These are phyloP conservation scores for Thryonomys swinderianus DNA, from an alignment of 2,113 vertebrate species.

Conservation along the genomic window DNA sequence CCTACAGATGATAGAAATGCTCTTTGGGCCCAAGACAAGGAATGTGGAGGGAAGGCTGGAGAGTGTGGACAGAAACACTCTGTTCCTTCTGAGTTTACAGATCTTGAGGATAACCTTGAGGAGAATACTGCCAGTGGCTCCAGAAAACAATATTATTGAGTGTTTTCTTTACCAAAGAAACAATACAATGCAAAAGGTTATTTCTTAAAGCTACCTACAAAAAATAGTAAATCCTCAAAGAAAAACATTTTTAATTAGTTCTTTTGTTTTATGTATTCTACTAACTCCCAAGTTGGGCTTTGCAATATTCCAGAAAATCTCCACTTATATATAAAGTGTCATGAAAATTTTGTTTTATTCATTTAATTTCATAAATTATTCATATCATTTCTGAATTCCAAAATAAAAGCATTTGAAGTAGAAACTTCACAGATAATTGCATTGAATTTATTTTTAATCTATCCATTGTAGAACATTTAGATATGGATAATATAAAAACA, in stretches of 20 bases:
- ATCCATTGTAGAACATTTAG: neutral
- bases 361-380: slow-evolving; percentile 39
- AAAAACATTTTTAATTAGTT: slow-evolving; percentile 39
- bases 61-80: neutral
- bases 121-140: neutral
- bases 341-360: neutral
- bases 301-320: neutral
- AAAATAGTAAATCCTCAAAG: neutral
- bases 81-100: neutral
- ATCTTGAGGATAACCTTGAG: neutral
- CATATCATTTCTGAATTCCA: neutral
- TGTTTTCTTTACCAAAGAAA: neutral
- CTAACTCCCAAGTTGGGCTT: neutral
- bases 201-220: neutral
- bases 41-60: neutral
- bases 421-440: neutral
- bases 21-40: neutral
- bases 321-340: neutral
- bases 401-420: neutral
- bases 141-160: neutral
- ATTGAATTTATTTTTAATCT: neutral
- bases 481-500: neutral
- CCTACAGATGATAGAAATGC: neutral
- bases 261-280: neutral
- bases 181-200: neutral